Base-by-base conservation (phyloP, 2,888 invertebrate genomes). In the Leuctra nigra region DNA sequence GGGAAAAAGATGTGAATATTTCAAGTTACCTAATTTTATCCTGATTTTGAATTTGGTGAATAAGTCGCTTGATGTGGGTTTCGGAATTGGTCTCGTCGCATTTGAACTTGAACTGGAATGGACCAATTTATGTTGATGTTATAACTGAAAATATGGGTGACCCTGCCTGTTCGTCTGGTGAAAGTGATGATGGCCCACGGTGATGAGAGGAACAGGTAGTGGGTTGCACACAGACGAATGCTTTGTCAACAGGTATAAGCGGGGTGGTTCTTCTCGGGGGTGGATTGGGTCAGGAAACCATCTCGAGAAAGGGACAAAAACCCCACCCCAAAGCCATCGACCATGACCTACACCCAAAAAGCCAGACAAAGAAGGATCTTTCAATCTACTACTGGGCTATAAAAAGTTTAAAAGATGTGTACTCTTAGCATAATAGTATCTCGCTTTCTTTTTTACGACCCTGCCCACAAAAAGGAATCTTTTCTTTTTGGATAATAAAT, bases 121-220 rank as follows among this genome's bases (percentile, higher is more conserved):
- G 6, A 7, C 11, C 29, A 11, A 29, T 29, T n/a, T n/a, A 7
- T 11, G 29, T 39, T 11, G 44, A 23, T 44, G 44, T 44, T 23
- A 44, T 44, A 44, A 44, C 44, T 23, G 22, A 44, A 44, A 44
- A 59, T 54, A 55, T 59, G 57, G 59, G 59, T 59, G 57, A 59
- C 57, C 57, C 44, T 29, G 11, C 29, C 47, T 20, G 41, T 39
- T 13, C 11, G 1, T 4, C 11, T 24, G 23, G 47, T 33, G 57
- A 53, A 29, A 36, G 48, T 41, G 44, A 46, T 18, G 22, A 46
- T 20, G 23, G 36, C 20, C 44, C 20, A 14, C 13, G 41, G 24
- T 13, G 7, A n/a, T 38, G 41, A 16, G 22, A 9, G 20, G n/a
- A 4, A 23, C 44, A 44, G 44, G 44, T 44, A 44, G 44, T 22